Conservation (phyloP, 2,113 vertebrate species). For the Macroglossus sobrinus region DNA sequence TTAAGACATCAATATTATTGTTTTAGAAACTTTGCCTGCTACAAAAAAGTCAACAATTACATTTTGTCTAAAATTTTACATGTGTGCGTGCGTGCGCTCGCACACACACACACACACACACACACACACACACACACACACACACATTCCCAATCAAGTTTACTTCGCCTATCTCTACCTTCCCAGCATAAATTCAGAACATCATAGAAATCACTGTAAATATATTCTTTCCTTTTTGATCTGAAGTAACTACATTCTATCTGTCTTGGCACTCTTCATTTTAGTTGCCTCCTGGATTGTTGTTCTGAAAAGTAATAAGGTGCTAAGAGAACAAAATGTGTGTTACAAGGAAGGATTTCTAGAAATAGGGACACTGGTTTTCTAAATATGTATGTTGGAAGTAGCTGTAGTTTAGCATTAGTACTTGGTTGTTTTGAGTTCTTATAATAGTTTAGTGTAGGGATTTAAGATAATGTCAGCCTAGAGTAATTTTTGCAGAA, state of each 20-base stretch:
- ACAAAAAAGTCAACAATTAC: not conserved
- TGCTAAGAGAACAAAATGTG: not conserved
- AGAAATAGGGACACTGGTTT: not conserved
- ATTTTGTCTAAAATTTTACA: not conserved
- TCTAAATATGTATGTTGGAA: not conserved
- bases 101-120: not conserved
- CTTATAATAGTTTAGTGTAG: not conserved
- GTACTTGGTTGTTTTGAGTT: not conserved
- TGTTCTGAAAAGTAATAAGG: not conserved
- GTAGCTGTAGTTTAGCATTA: not conserved
- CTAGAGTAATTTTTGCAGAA: not conserved
- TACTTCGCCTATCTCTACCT: not conserved
- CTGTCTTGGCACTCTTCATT: not conserved
- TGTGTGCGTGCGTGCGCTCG: no score
- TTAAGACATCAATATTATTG: not conserved
- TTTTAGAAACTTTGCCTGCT: not conserved
- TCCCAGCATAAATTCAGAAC: not conserved
- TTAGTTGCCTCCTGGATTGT: not conserved
- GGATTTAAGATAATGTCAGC: not conserved
- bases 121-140: not conserved
- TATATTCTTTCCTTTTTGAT: not conserved
- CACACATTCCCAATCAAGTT: not conserved
- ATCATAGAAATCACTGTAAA: not conserved
- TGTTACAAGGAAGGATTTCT: not conserved
- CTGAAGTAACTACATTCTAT: not conserved